phyloP scores from a whole-genome alignment of 2,113 vertebrate species.

The Turdus rufiventris region DNA sequence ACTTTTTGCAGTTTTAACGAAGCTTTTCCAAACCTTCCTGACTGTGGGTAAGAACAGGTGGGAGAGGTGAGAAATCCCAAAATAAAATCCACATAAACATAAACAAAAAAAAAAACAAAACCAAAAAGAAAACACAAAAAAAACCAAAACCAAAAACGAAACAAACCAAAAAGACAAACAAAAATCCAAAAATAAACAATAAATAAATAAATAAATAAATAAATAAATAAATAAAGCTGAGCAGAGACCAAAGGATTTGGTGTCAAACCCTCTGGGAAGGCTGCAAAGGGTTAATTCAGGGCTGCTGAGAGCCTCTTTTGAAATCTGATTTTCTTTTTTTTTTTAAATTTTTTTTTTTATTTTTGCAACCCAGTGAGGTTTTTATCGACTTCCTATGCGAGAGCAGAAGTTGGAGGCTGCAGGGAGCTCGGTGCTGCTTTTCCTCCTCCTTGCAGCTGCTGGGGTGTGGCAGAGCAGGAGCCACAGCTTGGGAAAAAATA shows the following conservation, averaged over 20 bases:
- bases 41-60: neutral
- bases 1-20: neutral
- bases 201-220: no score
- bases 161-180: no score
- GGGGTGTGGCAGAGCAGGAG: neutral
- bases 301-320: neutral
- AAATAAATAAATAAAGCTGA: no score
- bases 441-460: neutral
- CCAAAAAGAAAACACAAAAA: no score
- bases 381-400: conserved; percentile 50
- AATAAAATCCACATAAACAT: neutral
- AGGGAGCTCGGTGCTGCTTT: neutral
- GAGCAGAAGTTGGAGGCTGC: conserved; percentile 29
- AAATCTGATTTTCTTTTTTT: conserved; percentile 44
- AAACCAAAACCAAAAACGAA: neutral
- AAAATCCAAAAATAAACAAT: no score
- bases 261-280: neutral
- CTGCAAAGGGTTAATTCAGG: conserved; percentile 28
- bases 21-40: neutral
- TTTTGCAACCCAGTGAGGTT: conserved; percentile 39
- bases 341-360: neutral
- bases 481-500: neutral
- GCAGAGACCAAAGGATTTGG: neutral
- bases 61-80: neutral
- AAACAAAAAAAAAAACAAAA: neutral